Conservation (phyloP, 2,797 vertebrate species). For the Furcifer pardalis region DNA sequence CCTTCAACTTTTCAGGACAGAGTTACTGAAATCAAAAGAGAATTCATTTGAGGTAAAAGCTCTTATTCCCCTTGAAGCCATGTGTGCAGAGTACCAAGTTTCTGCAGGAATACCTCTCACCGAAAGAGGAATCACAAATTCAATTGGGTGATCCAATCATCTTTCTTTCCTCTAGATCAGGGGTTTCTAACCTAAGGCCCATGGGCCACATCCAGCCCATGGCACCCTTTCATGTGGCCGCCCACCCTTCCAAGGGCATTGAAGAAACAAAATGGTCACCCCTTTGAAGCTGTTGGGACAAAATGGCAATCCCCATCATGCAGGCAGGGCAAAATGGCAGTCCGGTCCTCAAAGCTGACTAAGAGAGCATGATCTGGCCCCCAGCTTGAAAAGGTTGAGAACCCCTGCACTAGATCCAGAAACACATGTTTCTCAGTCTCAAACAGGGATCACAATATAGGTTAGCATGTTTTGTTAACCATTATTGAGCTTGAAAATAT, state of each 20-base stretch:
- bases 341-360: too few relatives aligned
- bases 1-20: constrained; percentile 6
- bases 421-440: not conserved
- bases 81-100: not conserved
- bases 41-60: not conserved
- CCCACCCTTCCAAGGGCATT: too few relatives aligned
- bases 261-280: too few relatives aligned
- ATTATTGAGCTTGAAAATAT: not conserved
- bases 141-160: not conserved
- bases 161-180: not conserved
- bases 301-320: too few relatives aligned
- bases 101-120: too few relatives aligned
- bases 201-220: too few relatives aligned
- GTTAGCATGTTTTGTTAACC: not conserved
- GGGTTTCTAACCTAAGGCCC: too few relatives aligned
- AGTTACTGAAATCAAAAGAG: not conserved
- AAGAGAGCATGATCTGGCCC: too few relatives aligned
- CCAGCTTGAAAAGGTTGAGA: too few relatives aligned
- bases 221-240: too few relatives aligned
- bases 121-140: not conserved
- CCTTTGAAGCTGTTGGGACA: too few relatives aligned
- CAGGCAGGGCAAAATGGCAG: too few relatives aligned
- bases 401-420: not conserved
- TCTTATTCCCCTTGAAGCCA: not conserved
- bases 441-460: not conserved